Evolutionary conservation across 2,113 vertebrate species (phyloP), one percentile per base, ranked within the genome.

Genomic region (Antechinus stuartii): DNA sequence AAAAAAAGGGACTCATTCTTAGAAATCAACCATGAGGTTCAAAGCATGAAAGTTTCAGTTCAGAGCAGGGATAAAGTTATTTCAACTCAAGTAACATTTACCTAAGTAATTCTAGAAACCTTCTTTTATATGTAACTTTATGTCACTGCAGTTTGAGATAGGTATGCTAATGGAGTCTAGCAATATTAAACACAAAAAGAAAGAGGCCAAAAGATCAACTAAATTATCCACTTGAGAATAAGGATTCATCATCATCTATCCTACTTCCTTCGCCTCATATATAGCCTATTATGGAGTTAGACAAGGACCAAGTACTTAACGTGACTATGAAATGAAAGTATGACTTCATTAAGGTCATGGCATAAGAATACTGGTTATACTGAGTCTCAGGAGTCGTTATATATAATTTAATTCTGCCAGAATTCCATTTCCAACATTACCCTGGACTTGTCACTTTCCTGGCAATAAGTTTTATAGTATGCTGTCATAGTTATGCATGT

Each of bases 401-500:
- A 90, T 90, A 90, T 90, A 97, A 57, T 2, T 3, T 49, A 92
- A 90, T 55, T 50, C 92, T 92, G 96, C 49, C 55, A 95, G 94
- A 92, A 92, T 35, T 96, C 76, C 91, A 93, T 54, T 95, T 92
- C 46, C 55, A 92, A 55, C 54, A 68, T 89, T 97, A 95, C 95
- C 94, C 96, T 95, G 97, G 95, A 96, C 95, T 90, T 95, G 95
- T 92, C 47, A 42, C 92, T 97, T 42, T 96, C 91, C 92, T 97
- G 76, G 57, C 89, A 92, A 1, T 96, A 97, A 97, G 97, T 94
- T 94, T 55, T 92, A 98, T 93, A 96, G 96, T 96, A 97, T 97
- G 97, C 91, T 94, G 96, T 94, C 97, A 93, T 94, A 98, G 96
- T 97, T 97, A 97, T 94, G 97, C 96, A 97, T 9, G 35, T n/a